These are phyloP conservation scores for Atlantisia rogersi DNA, from an alignment of 2,113 vertebrate genomes.

Conservation along the genomic window DNA sequence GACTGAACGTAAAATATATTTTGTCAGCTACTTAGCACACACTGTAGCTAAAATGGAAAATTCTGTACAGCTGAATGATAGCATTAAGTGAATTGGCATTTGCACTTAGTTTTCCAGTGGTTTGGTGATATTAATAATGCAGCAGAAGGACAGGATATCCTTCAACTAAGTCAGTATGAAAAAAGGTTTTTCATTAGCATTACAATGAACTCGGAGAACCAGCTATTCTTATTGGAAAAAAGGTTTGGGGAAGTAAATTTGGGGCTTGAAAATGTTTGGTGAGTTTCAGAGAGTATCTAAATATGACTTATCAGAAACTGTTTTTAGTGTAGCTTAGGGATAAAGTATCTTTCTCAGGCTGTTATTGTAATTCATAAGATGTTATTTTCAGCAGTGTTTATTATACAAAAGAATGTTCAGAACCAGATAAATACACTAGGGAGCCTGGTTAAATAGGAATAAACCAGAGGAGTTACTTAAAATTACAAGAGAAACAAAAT, in stretches of 20 bases:
- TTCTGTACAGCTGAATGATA: conserved; percentile 53
- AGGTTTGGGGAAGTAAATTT: neutral
- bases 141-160: conserved; percentile 69
- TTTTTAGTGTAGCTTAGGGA: neutral
- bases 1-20: conserved; percentile 47
- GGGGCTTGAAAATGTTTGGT: conserved; percentile 13
- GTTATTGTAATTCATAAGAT: conserved; percentile 57
- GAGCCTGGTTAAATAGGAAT: conserved; percentile 61
- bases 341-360: conserved; percentile 50
- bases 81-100: conserved; percentile 70
- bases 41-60: conserved; percentile 70
- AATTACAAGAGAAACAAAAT: conserved; percentile 51
- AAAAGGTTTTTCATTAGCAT: conserved; percentile 63
- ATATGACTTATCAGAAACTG: neutral
- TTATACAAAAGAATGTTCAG: conserved; percentile 68
- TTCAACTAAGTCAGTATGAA: conserved; percentile 50
- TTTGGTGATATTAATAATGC: conserved; percentile 71
- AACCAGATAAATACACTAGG: conserved; percentile 61
- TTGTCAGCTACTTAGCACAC: conserved; percentile 39
- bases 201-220: conserved; percentile 39
- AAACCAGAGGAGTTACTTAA: conserved; percentile 37
- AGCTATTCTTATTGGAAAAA: conserved; percentile 30
- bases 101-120: conserved; percentile 71
- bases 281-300: conserved; percentile 26
- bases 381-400: conserved; percentile 73